These are phyloP conservation scores for Anableps anableps DNA, from an alignment of 2,797 vertebrate genomes.

Conservation along the genomic window DNA sequence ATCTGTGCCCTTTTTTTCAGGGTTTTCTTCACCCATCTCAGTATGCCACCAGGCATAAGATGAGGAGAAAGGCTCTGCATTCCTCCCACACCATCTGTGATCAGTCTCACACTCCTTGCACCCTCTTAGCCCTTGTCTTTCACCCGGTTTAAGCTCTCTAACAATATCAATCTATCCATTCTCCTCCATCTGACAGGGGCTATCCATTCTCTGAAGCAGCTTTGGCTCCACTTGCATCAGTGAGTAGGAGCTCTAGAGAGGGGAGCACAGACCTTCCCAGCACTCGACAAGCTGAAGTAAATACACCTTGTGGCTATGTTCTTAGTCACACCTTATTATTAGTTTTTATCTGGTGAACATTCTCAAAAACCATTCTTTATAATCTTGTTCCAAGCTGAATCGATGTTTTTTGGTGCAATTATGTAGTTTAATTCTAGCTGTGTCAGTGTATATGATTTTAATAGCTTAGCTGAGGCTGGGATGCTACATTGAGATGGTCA, in stretches of 20 bases:
- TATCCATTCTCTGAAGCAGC: slow-evolving; percentile 47
- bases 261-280: background rate
- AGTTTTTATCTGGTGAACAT: slow-evolving; percentile 13
- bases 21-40: slow-evolving; percentile 15
- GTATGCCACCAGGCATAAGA: slow-evolving; percentile 19
- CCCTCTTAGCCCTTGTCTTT: slow-evolving; percentile 39
- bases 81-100: slow-evolving; percentile 35
- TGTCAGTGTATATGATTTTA: slow-evolving; percentile 17
- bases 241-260: slow-evolving; percentile 6
- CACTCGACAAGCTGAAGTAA: slow-evolving; percentile 6
- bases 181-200: slow-evolving; percentile 51
- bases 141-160: slow-evolving; percentile 34
- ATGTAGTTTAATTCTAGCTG: slow-evolving; percentile 21
- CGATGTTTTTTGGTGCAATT: slow-evolving; percentile 9
- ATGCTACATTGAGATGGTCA: slow-evolving; percentile 23
- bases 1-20: slow-evolving; percentile 20
- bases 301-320: slow-evolving; percentile 13
- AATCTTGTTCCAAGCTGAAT: background rate
- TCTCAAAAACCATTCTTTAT: slow-evolving; percentile 9
- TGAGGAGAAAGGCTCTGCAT: slow-evolving; percentile 37
- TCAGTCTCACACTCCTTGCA: slow-evolving; percentile 43
- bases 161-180: slow-evolving; percentile 38
- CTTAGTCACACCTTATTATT: background rate
- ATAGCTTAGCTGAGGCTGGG: background rate
- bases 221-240: slow-evolving; percentile 19